These are phyloP conservation scores for Scaptomyza pallida DNA, from an alignment of 1,140 invertebrate genomes.

Conservation along the genomic window DNA sequence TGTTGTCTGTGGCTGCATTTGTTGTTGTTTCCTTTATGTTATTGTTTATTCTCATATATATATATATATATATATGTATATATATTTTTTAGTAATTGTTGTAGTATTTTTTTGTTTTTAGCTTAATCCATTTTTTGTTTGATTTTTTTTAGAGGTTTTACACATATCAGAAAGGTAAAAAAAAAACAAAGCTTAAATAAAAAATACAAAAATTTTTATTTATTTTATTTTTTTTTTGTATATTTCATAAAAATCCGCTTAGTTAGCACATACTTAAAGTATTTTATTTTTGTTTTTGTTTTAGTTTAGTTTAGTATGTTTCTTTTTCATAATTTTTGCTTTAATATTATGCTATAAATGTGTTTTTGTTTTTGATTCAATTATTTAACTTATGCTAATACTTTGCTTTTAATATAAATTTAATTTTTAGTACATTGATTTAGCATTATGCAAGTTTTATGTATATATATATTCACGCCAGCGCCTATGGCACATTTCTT, in stretches of 20 bases:
- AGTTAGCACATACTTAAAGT: slow-evolving; percentile 40
- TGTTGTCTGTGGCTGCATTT: slow-evolving; percentile 53
- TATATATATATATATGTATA: no score
- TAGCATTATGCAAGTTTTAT: slow-evolving; percentile 54
- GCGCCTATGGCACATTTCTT: slow-evolving; percentile 75
- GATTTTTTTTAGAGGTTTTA: slow-evolving; percentile 14
- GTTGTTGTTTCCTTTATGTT: slow-evolving; percentile 10
- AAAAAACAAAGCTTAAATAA: background rate
- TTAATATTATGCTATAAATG: slow-evolving; percentile 34
- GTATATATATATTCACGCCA: slow-evolving; percentile 27
- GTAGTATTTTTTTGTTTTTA: slow-evolving; percentile 16
- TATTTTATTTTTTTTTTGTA: background rate
- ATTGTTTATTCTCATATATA: no score
- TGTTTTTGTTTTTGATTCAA: slow-evolving; percentile 45
- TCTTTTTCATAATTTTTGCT: slow-evolving; percentile 1
- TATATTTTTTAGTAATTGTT: slow-evolving; percentile 6
- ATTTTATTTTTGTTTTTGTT: no score
- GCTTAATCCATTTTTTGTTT: slow-evolving; percentile 9
- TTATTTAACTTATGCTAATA: slow-evolving; percentile 64
- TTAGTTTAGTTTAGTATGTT: slow-evolving; percentile 19
- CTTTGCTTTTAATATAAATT: slow-evolving; percentile 21
- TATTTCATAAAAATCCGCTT: slow-evolving; percentile 32
- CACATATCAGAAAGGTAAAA: slow-evolving; percentile 4
- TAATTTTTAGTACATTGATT: slow-evolving; percentile 59
- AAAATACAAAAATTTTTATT: background rate